phyloP scores from a whole-genome alignment of 1,140 invertebrate species.

The Trichonephila inaurata region DNA sequence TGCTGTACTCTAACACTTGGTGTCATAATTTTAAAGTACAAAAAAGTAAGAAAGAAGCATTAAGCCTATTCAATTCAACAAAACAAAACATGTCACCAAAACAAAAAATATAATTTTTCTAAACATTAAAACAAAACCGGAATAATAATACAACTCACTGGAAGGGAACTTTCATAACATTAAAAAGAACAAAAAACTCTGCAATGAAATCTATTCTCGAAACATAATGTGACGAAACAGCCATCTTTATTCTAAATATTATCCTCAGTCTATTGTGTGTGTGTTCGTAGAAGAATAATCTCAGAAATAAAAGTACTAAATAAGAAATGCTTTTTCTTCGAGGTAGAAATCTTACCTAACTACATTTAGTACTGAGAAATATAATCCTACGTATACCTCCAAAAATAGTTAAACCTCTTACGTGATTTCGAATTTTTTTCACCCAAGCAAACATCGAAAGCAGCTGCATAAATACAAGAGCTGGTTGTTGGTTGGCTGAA shows the following conservation, averaged over 20 bases:
- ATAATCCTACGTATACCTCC: not conserved
- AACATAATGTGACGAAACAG: too few species aligned
- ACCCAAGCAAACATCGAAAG: not conserved
- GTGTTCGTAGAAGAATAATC: not conserved
- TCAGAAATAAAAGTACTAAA: not conserved
- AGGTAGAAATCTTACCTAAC: not conserved
- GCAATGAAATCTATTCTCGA: not conserved
- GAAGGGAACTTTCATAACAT: not conserved
- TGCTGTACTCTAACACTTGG: too few species aligned
- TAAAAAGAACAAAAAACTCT: not conserved
- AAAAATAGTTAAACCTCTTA: not conserved
- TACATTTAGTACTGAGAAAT: not conserved
- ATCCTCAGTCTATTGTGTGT: not conserved
- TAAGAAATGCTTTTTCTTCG: not conserved
- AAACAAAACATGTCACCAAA: too few species aligned
- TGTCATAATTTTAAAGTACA: too few species aligned
- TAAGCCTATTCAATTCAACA: too few species aligned
- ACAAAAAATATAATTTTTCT: too few species aligned
- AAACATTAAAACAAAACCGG: too few species aligned
- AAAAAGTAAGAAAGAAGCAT: too few species aligned
- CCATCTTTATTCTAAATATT: too few species aligned
- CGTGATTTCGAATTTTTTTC: not conserved
- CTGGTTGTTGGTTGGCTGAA: not conserved
- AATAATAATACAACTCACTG: not conserved
- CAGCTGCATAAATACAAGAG: not conserved